Evolutionary conservation across 2,113 vertebrate genomes (phyloP).

Genomic region (Phoenicopterus ruber): DNA sequence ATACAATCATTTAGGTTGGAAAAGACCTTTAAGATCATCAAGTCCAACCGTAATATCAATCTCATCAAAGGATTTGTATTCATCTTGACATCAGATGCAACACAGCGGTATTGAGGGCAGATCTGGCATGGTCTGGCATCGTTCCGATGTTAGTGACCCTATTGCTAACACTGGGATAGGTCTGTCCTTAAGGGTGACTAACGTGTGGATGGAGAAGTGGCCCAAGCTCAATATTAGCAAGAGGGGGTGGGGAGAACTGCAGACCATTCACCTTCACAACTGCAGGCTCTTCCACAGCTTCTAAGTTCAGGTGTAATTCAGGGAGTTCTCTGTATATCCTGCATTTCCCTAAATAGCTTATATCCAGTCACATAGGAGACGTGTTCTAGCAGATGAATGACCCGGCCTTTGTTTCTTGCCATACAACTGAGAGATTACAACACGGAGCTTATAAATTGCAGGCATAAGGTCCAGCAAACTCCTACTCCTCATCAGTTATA

Average conservation of each 20-base stretch:
- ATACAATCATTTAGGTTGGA: no score
- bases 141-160: background rate
- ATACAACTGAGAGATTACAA: background rate
- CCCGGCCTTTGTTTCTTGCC: background rate
- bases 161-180: background rate
- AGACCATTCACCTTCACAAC: background rate
- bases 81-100: background rate
- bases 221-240: background rate
- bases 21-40: background rate
- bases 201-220: background rate
- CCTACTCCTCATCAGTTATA: background rate
- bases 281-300: background rate
- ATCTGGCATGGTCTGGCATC: background rate
- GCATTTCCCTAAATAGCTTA: background rate
- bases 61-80: background rate
- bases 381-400: background rate
- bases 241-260: background rate
- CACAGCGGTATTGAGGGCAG: background rate
- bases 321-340: background rate
- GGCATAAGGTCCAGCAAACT: background rate
- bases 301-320: background rate
- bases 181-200: background rate
- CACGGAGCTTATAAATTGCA: background rate
- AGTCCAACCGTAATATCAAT: no score
- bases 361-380: background rate